Percentiles rank a stretch among this genome's conserved stretches.
phyloP scores from a whole-genome alignment of 2,797 vertebrate genomes.

The Danio tinwini region DNA sequence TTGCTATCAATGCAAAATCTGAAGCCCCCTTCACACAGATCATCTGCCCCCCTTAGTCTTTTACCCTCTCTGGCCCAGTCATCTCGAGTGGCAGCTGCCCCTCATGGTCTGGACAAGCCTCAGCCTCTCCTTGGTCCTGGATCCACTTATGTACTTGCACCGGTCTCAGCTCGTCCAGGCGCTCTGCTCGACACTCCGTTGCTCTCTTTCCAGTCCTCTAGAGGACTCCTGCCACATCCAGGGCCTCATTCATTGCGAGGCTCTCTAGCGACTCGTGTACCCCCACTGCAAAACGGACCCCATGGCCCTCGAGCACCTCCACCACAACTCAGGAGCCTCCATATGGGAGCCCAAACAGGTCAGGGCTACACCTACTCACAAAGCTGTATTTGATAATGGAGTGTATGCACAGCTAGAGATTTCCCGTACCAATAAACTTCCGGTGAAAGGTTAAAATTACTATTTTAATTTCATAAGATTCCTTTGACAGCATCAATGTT shows the following conservation, averaged over 20 bases:
- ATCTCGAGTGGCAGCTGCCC: slow-evolving; percentile 43
- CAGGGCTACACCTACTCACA: not conserved
- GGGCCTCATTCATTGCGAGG: slow-evolving; percentile 43
- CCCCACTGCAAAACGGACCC: slow-evolving; percentile 53
- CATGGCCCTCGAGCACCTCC: slow-evolving; percentile 64
- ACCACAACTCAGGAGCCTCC: slow-evolving; percentile 69
- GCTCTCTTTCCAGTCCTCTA: slow-evolving; percentile 44
- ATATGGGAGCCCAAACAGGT: slow-evolving; percentile 72
- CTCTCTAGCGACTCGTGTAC: slow-evolving; percentile 27
- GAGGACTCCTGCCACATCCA: slow-evolving; percentile 51
- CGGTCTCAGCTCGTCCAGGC: slow-evolving; percentile 12
- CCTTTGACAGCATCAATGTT: too few relatives aligned
- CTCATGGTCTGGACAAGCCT: slow-evolving; percentile 29
- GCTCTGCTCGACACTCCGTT: slow-evolving; percentile 48
- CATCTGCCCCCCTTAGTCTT: slow-evolving; percentile 38
- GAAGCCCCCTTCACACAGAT: slow-evolving; percentile 66
- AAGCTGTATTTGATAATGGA: too few relatives aligned
- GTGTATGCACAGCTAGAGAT: too few relatives aligned
- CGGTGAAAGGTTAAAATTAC: too few relatives aligned
- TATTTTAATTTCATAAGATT: too few relatives aligned
- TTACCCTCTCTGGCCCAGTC: slow-evolving; percentile 19
- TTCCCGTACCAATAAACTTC: too few relatives aligned
- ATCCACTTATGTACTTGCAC: not conserved
- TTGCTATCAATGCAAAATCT: slow-evolving; percentile 75
- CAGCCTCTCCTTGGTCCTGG: slow-evolving; percentile 46